Percentiles rank a stretch among this genome's conserved stretches.
These are phyloP conservation scores for Epinephelus cyanopodus DNA, from an alignment of 2,113 vertebrate species.

Conservation along the genomic window DNA sequence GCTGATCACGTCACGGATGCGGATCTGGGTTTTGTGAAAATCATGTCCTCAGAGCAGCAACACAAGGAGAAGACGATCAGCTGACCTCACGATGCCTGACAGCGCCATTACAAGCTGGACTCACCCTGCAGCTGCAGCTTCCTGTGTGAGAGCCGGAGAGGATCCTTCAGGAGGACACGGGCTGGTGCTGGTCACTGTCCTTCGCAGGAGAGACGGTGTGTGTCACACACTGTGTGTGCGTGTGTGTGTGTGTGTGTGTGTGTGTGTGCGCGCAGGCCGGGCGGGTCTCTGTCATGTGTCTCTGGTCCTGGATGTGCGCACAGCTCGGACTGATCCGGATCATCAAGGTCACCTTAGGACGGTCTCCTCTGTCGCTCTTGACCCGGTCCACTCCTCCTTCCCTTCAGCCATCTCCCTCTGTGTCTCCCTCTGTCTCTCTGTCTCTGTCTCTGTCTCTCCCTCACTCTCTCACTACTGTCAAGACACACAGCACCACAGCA, in stretches of 20 bases:
- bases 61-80: constrained; percentile 16
- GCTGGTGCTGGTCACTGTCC: constrained; percentile 12
- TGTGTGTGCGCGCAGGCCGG: constrained; percentile 47
- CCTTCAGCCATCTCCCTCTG: constrained; percentile 63
- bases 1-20: constrained; percentile 53
- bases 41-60: constrained; percentile 9
- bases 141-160: background rate
- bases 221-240: background rate
- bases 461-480: constrained; percentile 26
- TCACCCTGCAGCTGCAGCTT: constrained; percentile 27
- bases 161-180: background rate
- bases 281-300: background rate
- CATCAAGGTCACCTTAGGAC: constrained; percentile 46
- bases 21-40: constrained; percentile 26
- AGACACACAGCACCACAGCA: background rate
- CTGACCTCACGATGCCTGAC: constrained; percentile 50
- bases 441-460: constrained; percentile 36
- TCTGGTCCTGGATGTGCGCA: background rate
- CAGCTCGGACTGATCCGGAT: constrained; percentile 16
- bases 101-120: constrained; percentile 40
- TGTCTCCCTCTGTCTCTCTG: constrained; percentile 1
- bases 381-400: constrained; percentile 53
- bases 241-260: constrained; percentile 4
- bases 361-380: constrained; percentile 24
- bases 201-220: constrained; percentile 12